Percentiles rank a stretch among this genome's conserved stretches.
These are phyloP conservation scores for Cavia aperea DNA, from an alignment of 2,113 vertebrate species.

Conservation along the genomic window DNA sequence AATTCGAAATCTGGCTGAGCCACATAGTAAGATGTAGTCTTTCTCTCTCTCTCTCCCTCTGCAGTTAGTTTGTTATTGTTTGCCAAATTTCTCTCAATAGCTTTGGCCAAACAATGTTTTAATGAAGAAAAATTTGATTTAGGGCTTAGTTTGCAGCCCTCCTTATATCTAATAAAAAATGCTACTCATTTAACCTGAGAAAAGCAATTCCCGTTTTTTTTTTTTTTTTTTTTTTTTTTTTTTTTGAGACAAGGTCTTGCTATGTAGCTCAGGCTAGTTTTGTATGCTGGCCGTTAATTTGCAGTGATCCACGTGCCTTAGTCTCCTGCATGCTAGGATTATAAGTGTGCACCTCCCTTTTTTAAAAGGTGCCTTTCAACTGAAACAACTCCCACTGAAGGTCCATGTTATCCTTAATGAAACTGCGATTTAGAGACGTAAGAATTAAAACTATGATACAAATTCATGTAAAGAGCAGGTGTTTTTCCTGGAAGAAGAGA, in stretches of 20 bases:
- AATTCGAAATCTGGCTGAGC: too few relatives aligned
- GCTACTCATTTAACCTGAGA: neutral
- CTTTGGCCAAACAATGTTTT: conserved; percentile 4
- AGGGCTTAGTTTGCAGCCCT: neutral
- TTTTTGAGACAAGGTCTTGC: neutral
- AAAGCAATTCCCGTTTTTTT: neutral
- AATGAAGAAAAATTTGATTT: neutral
- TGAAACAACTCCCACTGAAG: neutral
- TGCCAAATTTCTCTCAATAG: neutral
- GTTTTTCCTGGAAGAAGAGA: neutral
- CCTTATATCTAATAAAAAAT: neutral
- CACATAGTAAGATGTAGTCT: too few relatives aligned
- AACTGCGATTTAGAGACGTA: neutral
- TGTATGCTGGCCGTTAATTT: neutral
- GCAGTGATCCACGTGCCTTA: neutral
- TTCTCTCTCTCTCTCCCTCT: too few relatives aligned
- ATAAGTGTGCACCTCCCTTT: neutral
- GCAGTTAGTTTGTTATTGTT: neutral
- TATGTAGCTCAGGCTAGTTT: neutral
- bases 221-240: neutral
- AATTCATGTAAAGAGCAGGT: neutral
- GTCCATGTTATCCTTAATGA: neutral
- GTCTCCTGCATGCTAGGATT: neutral
- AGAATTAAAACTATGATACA: neutral
- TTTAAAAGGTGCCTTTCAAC: neutral